These are phyloP conservation scores for Alauda arvensis DNA, from an alignment of 2,797 vertebrate genomes.

Conservation along the genomic window DNA sequence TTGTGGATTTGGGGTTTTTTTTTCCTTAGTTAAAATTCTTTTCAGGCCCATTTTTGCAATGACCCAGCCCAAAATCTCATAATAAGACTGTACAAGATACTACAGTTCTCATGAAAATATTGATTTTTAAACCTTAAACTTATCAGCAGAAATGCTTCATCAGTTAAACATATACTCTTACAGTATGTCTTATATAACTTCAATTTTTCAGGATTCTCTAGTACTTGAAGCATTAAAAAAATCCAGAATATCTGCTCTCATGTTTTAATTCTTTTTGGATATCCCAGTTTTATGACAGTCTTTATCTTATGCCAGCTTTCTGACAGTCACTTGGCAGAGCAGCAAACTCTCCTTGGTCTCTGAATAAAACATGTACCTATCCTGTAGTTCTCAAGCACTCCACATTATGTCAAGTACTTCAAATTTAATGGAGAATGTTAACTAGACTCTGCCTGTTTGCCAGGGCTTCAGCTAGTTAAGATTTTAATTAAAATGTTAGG, in stretches of 20 bases:
- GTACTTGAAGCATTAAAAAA: neutral
- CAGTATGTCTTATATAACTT: neutral
- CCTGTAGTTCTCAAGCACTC: slow-evolving; percentile 4
- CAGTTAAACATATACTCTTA: neutral
- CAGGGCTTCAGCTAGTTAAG: neutral
- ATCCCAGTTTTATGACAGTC: neutral
- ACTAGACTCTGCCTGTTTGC: neutral
- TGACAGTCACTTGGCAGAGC: slow-evolving; percentile 29
- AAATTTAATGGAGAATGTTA: slow-evolving; percentile 5
- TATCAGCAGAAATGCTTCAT: neutral
- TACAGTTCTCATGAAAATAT: neutral
- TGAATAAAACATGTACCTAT: slow-evolving; percentile 43
- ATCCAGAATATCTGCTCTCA: neutral
- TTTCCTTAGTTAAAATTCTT: neutral
- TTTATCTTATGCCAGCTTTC: slow-evolving; percentile 17
- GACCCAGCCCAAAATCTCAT: neutral
- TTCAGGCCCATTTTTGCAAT: neutral
- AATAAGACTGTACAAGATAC: neutral
- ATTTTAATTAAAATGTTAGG: neutral
- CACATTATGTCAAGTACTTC: slow-evolving; percentile 29
- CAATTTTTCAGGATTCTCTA: neutral
- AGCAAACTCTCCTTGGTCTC: neutral
- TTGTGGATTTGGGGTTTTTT: accelerated
- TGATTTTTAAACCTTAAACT: neutral
- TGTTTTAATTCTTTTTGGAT: neutral